Percentiles rank a stretch among this genome's conserved stretches.
Evolutionary conservation across 2,888 invertebrate species (phyloP).

Genomic region (Eristalinus sepulchralis): DNA sequence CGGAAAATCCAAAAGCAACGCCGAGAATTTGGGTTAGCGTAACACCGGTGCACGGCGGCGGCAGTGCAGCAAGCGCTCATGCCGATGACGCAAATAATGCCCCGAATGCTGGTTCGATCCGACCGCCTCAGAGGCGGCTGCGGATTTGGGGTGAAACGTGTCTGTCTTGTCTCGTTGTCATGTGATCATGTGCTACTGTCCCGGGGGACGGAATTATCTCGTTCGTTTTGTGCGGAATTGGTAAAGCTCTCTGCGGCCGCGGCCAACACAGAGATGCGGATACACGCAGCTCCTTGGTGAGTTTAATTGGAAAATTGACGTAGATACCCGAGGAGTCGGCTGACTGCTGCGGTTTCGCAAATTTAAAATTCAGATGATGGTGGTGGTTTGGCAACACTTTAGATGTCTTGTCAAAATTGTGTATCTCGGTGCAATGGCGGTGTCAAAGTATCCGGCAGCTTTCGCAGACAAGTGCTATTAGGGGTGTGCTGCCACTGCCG

Average conservation of each 20-base stretch:
- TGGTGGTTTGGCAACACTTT: conserved; percentile 46
- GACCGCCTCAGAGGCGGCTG: not conserved
- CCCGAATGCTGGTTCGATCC: conserved; percentile 37
- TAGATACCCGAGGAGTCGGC: conserved; percentile 27
- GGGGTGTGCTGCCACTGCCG: not conserved
- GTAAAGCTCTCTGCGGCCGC: conserved; percentile 22
- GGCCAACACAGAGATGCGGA: not conserved
- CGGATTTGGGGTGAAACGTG: conserved; percentile 20
- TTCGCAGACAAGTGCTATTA: not conserved
- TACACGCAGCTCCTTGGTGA: conserved; percentile 51
- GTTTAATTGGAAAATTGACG: conserved; percentile 68
- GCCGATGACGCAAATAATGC: conserved; percentile 68
- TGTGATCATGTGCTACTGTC: conserved; percentile 70
- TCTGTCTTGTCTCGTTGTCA: conserved; percentile 67
- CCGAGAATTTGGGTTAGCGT: conserved; percentile 65
- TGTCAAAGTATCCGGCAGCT: not conserved
- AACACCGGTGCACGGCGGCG: conserved; percentile 49
- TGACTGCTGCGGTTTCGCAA: conserved; percentile 50
- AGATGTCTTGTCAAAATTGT: conserved; percentile 25
- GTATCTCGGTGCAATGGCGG: conserved; percentile 8
- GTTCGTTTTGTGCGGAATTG: conserved; percentile 51
- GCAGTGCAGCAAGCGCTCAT: conserved; percentile 23
- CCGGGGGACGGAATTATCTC: conserved; percentile 68
- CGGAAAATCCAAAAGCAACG: not conserved
- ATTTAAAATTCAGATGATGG: conserved; percentile 54